Conservation (phyloP, 2,113 vertebrate genomes). For the Sterrhoptilus dennistouni region DNA sequence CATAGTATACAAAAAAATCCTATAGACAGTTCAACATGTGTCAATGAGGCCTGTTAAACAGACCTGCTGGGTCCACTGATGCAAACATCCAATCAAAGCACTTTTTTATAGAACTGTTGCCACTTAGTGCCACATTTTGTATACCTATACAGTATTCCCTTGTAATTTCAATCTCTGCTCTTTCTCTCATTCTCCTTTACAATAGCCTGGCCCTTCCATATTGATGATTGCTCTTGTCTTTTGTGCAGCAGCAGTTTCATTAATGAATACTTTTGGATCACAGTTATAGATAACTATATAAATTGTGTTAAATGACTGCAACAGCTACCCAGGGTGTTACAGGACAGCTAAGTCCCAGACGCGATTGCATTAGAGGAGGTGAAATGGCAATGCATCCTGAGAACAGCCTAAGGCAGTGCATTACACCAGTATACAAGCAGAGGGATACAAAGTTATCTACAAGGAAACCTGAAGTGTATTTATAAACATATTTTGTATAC, state of each 20-base stretch:
- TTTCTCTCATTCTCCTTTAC: background rate
- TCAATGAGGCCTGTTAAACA: background rate
- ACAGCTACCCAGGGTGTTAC: background rate
- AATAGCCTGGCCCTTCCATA: background rate
- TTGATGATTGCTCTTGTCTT: background rate
- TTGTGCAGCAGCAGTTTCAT: background rate
- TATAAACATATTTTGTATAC: background rate
- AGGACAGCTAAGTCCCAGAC: accelerated
- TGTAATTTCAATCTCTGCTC: background rate
- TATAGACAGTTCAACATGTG: background rate
- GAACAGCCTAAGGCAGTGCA: background rate
- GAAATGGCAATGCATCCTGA: background rate
- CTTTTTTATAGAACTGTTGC: background rate
- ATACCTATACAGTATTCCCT: background rate
- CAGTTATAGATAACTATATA: background rate
- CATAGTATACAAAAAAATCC: accelerated
- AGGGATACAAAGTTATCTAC: background rate
- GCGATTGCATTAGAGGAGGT: background rate
- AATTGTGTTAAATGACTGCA: background rate
- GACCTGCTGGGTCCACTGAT: background rate
- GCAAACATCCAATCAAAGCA: background rate
- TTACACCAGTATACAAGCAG: background rate
- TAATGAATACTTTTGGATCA: background rate
- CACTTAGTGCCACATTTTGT: background rate
- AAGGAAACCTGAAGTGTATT: too few relatives aligned